Base-by-base conservation (phyloP, 64 coral and sea anemone species). In the Pocillopora verrucosa region DNA sequence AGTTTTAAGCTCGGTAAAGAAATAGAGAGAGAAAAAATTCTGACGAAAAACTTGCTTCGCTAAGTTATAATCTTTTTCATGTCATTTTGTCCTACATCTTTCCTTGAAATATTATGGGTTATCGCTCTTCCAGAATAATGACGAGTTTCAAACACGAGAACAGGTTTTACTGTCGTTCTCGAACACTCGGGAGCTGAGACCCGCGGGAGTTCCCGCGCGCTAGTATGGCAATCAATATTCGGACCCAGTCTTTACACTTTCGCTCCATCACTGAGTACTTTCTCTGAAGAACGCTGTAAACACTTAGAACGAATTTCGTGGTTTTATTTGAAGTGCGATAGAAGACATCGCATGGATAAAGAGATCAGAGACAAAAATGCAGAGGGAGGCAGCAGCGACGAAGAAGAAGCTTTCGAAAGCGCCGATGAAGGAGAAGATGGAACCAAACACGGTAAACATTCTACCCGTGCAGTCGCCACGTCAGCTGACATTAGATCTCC, bases 351-450 rank as follows among this genome's bases (percentile, higher is more conserved):
- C 19, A 85, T 85, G 82, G 82, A 85, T 72, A 72, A 56, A 11
- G 15, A 58, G 25, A 11, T 24, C 11, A 70, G 36, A 22, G 10
- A 41, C 9, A 85, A 85, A 72, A 65, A 45, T 13, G 5, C 65
- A 51, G 82, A 72, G 0, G 65, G 79, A 59, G 90, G 76, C 57
- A 98, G 92, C 22, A 95, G 93, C 84, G 96, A 95, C 20, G 96
- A 92, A 56, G 96, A 98, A 82, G 96, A 94, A 0, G 93, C 94
- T 82, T 98, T 98, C 77, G 96, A 98, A 88, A 98, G 96, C 69
- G 96, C 96, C 10, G 96, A 98, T 79, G 96, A 98, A 88, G 96
- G 96, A 38, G 96, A 98, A 75, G 93, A 95, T 59, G 90, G 84
- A 13, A 3, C 80, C 12, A 34, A 89, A 16, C 22, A 16, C 41